Percentiles rank a stretch among this genome's conserved stretches.
Conservation (phyloP, 1,140 invertebrate genomes). For the Nasonia longicornis region DNA sequence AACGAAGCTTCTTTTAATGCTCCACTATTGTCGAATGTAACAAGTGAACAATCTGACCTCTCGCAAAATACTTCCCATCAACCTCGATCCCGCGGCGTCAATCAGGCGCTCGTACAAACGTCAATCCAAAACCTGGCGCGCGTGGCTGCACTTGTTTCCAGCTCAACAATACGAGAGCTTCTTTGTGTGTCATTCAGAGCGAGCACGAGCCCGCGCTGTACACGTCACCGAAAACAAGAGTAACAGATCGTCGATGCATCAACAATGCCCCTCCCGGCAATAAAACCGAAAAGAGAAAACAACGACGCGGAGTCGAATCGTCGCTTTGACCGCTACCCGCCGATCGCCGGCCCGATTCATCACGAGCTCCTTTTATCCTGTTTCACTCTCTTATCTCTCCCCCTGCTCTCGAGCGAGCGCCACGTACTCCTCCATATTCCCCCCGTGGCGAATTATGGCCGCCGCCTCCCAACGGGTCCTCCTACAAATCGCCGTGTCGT, state of each 20-base stretch:
- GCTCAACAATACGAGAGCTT: not conserved
- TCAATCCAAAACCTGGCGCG: not conserved
- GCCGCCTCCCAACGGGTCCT: not conserved
- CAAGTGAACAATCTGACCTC: not conserved
- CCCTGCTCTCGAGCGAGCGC: not conserved
- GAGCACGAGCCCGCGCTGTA: not conserved
- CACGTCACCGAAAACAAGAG: not conserved
- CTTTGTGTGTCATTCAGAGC: not conserved
- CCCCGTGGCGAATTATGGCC: constrained; percentile 38
- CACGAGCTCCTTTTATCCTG: not conserved
- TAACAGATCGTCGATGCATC: not conserved
- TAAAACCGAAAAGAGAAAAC: not conserved
- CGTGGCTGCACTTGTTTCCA: not conserved
- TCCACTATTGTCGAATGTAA: not conserved
- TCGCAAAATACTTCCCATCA: not conserved
- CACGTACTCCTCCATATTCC: constrained; percentile 1
- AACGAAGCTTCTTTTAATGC: not conserved
- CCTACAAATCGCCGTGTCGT: constrained; percentile 53
- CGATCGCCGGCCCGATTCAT: constrained; percentile 20
- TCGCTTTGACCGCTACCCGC: not conserved
- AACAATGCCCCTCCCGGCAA: not conserved
- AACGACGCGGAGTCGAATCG: not conserved
- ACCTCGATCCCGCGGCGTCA: not conserved
- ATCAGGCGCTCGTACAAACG: not conserved
- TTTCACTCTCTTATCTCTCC: not conserved